These are phyloP conservation scores for Sebastiscus albofasciatus DNA, from an alignment of 2,797 vertebrate species.

Conservation along the genomic window DNA sequence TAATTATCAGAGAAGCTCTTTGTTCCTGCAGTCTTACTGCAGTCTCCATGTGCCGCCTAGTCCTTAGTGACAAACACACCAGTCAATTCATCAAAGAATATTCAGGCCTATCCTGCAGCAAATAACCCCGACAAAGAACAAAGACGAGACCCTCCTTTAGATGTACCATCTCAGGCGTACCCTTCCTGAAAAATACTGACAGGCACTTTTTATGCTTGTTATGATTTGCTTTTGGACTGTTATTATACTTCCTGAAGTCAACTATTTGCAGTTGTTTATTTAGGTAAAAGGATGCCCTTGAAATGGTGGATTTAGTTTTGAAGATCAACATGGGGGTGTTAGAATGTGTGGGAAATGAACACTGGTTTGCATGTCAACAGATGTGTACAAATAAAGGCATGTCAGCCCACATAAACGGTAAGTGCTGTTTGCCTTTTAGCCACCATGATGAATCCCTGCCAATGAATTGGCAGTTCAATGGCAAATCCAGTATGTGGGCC, in stretches of 20 bases:
- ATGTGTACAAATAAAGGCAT: constrained; percentile 29
- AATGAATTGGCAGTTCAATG: constrained; percentile 33
- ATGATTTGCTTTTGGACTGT: constrained; percentile 1
- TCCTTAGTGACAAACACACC: background rate
- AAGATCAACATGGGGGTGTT: constrained; percentile 5
- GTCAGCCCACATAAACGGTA: background rate
- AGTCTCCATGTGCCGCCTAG: background rate
- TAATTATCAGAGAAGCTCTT: background rate
- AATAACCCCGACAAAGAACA: constrained; percentile 20
- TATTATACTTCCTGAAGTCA: constrained; percentile 14
- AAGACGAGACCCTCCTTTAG: background rate
- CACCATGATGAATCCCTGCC: constrained; percentile 15
- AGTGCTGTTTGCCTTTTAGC: constrained; percentile 23
- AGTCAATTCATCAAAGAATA: constrained; percentile 6
- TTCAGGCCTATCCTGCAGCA: background rate
- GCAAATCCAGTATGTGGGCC: constrained; percentile 27
- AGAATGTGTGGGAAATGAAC: background rate
- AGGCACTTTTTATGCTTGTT: constrained; percentile 8
- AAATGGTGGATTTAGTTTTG: constrained; percentile 16
- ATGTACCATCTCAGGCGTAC: background rate
- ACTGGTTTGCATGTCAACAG: constrained; percentile 11
- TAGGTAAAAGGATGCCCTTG: constrained; percentile 10
- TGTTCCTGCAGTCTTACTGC: background rate
- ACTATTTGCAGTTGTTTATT: constrained; percentile 1
- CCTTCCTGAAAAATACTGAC: background rate